phyloP scores from a whole-genome alignment of 2,888 invertebrate genomes.

The Eulithis testata region DNA sequence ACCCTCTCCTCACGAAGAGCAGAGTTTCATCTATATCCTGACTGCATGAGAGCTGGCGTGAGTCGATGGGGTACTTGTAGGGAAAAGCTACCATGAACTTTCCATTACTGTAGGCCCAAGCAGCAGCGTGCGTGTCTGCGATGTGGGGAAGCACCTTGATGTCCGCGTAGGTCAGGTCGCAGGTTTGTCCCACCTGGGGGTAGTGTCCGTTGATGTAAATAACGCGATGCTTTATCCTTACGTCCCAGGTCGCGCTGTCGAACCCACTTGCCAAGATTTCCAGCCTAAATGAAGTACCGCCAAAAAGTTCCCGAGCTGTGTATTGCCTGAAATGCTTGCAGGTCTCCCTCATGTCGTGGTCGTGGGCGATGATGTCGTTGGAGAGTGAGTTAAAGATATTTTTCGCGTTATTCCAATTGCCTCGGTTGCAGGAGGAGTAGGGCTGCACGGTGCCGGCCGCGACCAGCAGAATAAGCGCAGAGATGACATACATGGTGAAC shows the following conservation, averaged over 20 bases:
- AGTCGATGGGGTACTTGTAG: constrained; percentile 26
- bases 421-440: constrained; percentile 21
- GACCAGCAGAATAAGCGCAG: constrained; percentile 12
- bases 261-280: constrained; percentile 14
- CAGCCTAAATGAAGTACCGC: constrained; percentile 23
- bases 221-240: constrained; percentile 31
- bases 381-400: constrained; percentile 32
- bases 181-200: constrained; percentile 16
- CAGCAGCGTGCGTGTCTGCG: constrained; percentile 24
- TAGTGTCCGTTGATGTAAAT: constrained; percentile 30
- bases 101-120: constrained; percentile 24
- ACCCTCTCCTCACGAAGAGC: constrained; percentile 21
- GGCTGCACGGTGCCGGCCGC: constrained; percentile 23
- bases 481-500: constrained; percentile 24
- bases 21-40: constrained; percentile 27
- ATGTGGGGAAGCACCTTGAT: constrained; percentile 35
- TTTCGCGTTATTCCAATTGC: constrained; percentile 23
- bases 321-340: constrained; percentile 36
- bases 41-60: constrained; percentile 14
- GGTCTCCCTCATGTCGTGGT: constrained; percentile 32
- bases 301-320: constrained; percentile 27
- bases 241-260: constrained; percentile 20
- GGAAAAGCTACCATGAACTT: constrained; percentile 27
- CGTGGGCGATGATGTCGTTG: constrained; percentile 31
- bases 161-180: constrained; percentile 33